Percentiles rank a stretch among this genome's conserved stretches.
Evolutionary conservation across 2,113 vertebrate species (phyloP).

Genomic region (Paralichthys olivaceus): DNA sequence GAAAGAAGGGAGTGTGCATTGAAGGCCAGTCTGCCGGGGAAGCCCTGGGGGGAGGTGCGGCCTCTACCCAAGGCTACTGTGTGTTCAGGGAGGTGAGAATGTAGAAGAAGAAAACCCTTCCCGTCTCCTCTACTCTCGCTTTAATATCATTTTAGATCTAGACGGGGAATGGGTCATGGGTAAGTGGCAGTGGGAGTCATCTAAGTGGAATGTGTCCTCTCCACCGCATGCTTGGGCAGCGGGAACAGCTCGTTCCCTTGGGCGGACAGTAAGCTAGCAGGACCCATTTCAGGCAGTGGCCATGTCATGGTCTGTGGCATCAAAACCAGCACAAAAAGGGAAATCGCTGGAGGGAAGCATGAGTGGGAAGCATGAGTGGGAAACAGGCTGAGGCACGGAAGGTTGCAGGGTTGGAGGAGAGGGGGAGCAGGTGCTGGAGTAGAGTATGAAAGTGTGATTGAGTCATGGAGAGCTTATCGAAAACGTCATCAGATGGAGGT

Average conservation of each 20-base stretch:
- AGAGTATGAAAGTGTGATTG: constrained; percentile 26
- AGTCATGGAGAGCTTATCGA: constrained; percentile 22
- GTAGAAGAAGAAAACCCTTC: constrained; percentile 17
- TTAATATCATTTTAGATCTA: constrained; percentile 3
- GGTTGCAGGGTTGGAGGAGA: neutral
- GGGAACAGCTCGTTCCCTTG: constrained; percentile 39
- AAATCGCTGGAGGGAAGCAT: constrained; percentile 54
- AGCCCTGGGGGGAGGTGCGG: constrained; percentile 46
- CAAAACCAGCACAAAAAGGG: constrained; percentile 48
- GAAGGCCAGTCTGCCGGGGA: constrained; percentile 12
- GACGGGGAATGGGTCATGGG: neutral
- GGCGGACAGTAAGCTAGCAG: constrained; percentile 42
- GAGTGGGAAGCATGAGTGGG: constrained; percentile 18
- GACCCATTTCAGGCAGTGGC: constrained; percentile 39
- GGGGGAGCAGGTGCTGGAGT: neutral
- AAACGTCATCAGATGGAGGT: constrained; percentile 22
- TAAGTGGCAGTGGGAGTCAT: constrained; percentile 26
- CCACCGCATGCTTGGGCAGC: constrained; percentile 20
- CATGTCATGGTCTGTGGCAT: constrained; percentile 49
- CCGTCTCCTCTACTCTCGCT: constrained; percentile 10
- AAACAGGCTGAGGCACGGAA: constrained; percentile 3
- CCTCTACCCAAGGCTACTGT: constrained; percentile 43
- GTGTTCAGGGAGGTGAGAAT: constrained; percentile 36
- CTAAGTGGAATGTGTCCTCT: constrained; percentile 46
- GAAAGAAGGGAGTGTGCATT: constrained; percentile 12